A percentile compares a stretch with the other conserved stretches of the same genome.
Evolutionary conservation across 2,113 vertebrate genomes (phyloP).

Genomic region (Scatophagus argus): DNA sequence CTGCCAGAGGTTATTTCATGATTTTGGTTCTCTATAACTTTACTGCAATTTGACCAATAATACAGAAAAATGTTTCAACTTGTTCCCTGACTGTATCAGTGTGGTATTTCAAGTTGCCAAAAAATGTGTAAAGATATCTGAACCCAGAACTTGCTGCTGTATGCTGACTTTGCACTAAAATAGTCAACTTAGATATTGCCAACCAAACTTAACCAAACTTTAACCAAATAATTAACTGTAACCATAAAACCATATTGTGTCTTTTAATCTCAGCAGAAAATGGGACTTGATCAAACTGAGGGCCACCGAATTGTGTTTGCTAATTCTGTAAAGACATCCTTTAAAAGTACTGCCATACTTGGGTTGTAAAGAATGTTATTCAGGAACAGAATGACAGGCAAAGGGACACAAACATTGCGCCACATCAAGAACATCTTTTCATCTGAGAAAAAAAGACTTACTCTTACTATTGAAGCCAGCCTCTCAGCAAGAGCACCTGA

Average conservation of each 20-base stretch:
- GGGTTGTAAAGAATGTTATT: not conserved
- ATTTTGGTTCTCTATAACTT: constrained; percentile 1
- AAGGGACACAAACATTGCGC: not conserved
- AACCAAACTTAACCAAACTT: not conserved
- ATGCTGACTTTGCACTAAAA: not conserved
- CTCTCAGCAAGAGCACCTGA: not conserved
- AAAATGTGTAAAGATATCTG: not conserved
- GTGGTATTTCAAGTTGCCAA: not conserved
- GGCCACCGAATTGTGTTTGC: not conserved
- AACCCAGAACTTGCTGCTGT: not conserved
- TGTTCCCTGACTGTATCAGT: not conserved
- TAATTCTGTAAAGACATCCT: not conserved
- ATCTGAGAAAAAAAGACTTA: not conserved
- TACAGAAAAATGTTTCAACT: not conserved
- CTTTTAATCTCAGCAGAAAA: not conserved
- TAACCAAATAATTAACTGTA: not conserved
- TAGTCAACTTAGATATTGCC: not conserved
- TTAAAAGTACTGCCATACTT: not conserved
- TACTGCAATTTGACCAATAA: not conserved
- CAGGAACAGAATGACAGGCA: not conserved
- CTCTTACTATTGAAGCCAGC: not conserved
- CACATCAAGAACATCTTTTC: not conserved
- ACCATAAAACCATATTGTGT: not conserved
- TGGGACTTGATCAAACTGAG: constrained; percentile 1
- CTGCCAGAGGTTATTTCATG: not conserved